Base-by-base conservation (phyloP, 2,797 vertebrate genomes). In the Echeneis naucrates region DNA sequence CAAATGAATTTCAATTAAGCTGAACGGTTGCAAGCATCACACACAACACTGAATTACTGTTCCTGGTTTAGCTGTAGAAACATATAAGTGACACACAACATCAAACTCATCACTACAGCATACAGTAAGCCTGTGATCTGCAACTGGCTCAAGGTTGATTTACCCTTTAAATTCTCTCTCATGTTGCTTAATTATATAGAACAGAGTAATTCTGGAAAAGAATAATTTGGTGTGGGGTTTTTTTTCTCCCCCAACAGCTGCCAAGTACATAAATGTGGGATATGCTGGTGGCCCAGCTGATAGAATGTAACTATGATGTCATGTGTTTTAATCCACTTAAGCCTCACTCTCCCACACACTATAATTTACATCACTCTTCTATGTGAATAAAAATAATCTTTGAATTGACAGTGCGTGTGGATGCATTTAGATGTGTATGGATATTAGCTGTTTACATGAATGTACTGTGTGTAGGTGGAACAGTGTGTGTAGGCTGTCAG, bases 401-500 rank as follows among this genome's bases (percentile, higher is more conserved):
- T 63, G 57, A 27, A 58, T 52, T 16, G 21, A 75, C 32, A 57
- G 53, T 76, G 68, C 65, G 42, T 64, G 32, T 73, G 59, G 42
- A 45, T 59, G 21, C 57, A 62, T 70, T 37, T 35, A 38, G 66
- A 17, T 61, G 62, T 48, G 60, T 64, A 11, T 68, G 82, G 19
- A 74, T 71, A 72, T 47, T 26, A 51, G 47, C 54, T 70, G 59
- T 48, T 61, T 75, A 70, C 53, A 68, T 85, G 71, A 77, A 70
- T 80, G 57, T 50, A 55, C 40, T 44, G 16, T 27, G 58, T 81
- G 87, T 85, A 66, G 72, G 87, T 81, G 80, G 77, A 24, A 33
- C 40, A 68, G 57, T 80, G 71, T 64, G 71, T 83, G 84, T 74
- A 55, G 81, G 83, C 60, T 2, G 11, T 86, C 71, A 88, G 78